Evolutionary conservation across 2,797 vertebrate genomes (phyloP).

Genomic region (Lemur catta): DNA sequence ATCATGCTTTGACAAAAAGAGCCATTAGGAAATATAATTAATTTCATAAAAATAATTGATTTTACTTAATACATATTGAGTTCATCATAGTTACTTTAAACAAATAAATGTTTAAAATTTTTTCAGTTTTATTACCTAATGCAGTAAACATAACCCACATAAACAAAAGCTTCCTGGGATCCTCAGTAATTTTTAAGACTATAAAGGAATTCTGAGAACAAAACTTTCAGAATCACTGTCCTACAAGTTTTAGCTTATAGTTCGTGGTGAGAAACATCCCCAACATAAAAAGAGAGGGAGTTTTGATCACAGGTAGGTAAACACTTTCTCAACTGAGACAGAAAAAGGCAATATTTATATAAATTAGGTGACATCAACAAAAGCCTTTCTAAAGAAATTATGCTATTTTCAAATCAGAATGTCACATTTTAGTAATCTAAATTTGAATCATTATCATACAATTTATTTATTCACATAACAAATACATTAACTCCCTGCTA

Average conservation of each 20-base stretch:
- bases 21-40: not conserved
- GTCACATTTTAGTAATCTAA: not conserved
- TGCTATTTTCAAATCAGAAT: not conserved
- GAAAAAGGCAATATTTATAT: not conserved
- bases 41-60: constrained; percentile 6
- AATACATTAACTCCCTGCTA: not conserved
- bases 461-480: not conserved
- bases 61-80: not conserved
- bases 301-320: not conserved
- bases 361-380: not conserved
- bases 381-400: not conserved
- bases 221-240: not conserved
- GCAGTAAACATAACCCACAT: not conserved
- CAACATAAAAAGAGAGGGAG: not conserved
- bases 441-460: not conserved
- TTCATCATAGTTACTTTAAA: constrained; percentile 15
- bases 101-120: constrained; percentile 33
- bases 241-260: not conserved
- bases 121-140: not conserved
- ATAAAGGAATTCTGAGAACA: not conserved
- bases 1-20: not conserved
- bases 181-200: not conserved
- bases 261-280: not conserved
- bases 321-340: not conserved
- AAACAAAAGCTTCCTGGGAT: not conserved